Evolutionary conservation across 2,113 vertebrate genomes (phyloP).

Genomic region (Calonectris borealis): DNA sequence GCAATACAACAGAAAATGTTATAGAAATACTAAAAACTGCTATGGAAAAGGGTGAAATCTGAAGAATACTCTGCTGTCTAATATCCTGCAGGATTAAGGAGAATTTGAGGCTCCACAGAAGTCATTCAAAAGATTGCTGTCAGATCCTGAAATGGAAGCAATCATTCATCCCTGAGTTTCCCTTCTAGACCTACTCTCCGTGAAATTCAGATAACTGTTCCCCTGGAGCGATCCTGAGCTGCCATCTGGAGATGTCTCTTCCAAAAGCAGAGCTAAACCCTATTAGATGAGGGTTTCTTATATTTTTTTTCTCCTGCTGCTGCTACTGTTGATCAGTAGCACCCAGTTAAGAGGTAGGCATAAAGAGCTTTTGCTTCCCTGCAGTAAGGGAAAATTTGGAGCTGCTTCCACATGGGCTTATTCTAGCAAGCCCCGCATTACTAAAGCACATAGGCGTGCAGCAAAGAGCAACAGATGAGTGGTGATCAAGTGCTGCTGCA

Average conservation of each 20-base stretch:
- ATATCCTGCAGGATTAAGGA: constrained; percentile 14
- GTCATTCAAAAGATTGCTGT: constrained; percentile 10
- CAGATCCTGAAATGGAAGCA: neutral
- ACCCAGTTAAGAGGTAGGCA: neutral
- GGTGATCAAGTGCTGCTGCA: neutral
- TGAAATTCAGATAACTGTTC: constrained; percentile 31
- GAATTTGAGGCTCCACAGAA: neutral
- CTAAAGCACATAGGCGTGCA: neutral
- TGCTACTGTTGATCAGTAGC: neutral
- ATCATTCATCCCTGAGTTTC: constrained; percentile 23
- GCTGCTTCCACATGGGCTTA: neutral
- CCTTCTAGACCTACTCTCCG: neutral
- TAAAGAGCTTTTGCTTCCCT: neutral
- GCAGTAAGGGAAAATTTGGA: neutral
- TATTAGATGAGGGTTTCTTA: neutral
- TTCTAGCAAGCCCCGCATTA: neutral
- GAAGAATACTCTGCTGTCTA: neutral
- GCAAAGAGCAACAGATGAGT: neutral
- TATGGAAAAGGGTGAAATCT: neutral
- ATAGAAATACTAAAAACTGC: neutral
- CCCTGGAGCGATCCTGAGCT: neutral
- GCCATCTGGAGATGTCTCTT: neutral
- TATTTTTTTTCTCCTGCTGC: neutral
- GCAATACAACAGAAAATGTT: neutral
- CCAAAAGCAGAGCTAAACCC: neutral